Percentiles rank a stretch among this genome's conserved stretches.
Evolutionary conservation across 2,113 vertebrate genomes (phyloP).

Genomic region (Platichthys stellatus): DNA sequence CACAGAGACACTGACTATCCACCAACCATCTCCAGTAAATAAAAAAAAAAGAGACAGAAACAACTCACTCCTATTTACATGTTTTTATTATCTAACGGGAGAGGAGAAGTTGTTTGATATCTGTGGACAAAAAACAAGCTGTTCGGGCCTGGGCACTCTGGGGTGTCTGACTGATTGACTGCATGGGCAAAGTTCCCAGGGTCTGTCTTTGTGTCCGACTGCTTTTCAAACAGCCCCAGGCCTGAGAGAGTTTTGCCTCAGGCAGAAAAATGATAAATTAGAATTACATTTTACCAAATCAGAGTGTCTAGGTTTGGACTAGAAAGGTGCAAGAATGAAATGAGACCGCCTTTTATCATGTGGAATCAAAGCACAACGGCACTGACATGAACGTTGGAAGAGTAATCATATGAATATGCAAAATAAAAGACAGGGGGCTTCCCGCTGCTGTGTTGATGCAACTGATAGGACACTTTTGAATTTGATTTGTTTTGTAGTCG

Average conservation of each 20-base stretch:
- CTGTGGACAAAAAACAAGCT: slow-evolving; percentile 82
- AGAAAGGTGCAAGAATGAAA: slow-evolving; percentile 73
- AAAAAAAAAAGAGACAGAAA: slow-evolving; percentile 43
- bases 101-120: slow-evolving; percentile 83
- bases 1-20: slow-evolving; percentile 74
- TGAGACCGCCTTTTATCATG: slow-evolving; percentile 70
- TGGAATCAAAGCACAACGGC: slow-evolving; percentile 77
- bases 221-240: slow-evolving; percentile 84
- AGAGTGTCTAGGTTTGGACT: slow-evolving; percentile 74
- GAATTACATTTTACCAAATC: slow-evolving; percentile 83
- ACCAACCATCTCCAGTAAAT: slow-evolving; percentile 71
- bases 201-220: slow-evolving; percentile 83
- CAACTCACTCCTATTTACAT: slow-evolving; percentile 76
- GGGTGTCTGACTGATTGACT: slow-evolving; percentile 87
- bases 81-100: slow-evolving; percentile 75
- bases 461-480: slow-evolving; percentile 61
- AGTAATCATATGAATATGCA: slow-evolving; percentile 73
- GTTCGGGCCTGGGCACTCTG: slow-evolving; percentile 79
- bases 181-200: slow-evolving; percentile 86
- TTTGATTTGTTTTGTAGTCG: slow-evolving; percentile 51
- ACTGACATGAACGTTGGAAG: slow-evolving; percentile 62
- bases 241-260: slow-evolving; percentile 83
- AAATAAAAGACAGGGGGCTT: slow-evolving; percentile 55
- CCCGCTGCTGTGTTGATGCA: slow-evolving; percentile 63
- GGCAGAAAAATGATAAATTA: slow-evolving; percentile 85